A percentile compares a stretch with the other conserved stretches of the same genome.
Evolutionary conservation across 2,797 vertebrate species (phyloP).

Genomic region (Hemitrygon akajei): DNA sequence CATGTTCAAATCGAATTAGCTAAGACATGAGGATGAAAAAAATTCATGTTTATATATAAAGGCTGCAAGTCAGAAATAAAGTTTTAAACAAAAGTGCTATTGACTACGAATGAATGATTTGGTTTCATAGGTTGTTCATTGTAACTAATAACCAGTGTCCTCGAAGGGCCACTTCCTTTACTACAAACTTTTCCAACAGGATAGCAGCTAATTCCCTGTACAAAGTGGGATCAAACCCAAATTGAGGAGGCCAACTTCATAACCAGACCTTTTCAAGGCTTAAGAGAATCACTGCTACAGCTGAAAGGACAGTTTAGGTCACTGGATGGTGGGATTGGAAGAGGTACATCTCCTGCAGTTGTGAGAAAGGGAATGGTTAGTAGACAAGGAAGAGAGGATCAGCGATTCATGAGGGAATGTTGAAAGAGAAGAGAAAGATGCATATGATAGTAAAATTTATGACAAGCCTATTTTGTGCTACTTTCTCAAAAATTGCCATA

Average conservation of each 20-base stretch:
- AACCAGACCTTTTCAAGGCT: not conserved
- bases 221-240: not conserved
- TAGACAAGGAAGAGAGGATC: no score
- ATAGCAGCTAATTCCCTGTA: not conserved
- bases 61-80: no score
- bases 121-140: not conserved
- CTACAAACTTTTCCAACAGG: not conserved
- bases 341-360: no score
- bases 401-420: no score
- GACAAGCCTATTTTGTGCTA: not conserved
- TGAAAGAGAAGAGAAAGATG: no score
- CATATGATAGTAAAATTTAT: no score
- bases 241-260: not conserved
- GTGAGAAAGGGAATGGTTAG: no score
- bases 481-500: not conserved
- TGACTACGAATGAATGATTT: not conserved
- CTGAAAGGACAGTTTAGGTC: no score
- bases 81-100: not conserved
- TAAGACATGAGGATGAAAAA: not conserved
- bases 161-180: not conserved
- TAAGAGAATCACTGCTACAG: no score
- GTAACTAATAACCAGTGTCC: not conserved
- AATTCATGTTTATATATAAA: not conserved
- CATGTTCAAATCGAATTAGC: not conserved
- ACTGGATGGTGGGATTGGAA: no score